These are phyloP conservation scores for Eupsilia transversa DNA, from an alignment of 2,888 invertebrate genomes.

Conservation along the genomic window DNA sequence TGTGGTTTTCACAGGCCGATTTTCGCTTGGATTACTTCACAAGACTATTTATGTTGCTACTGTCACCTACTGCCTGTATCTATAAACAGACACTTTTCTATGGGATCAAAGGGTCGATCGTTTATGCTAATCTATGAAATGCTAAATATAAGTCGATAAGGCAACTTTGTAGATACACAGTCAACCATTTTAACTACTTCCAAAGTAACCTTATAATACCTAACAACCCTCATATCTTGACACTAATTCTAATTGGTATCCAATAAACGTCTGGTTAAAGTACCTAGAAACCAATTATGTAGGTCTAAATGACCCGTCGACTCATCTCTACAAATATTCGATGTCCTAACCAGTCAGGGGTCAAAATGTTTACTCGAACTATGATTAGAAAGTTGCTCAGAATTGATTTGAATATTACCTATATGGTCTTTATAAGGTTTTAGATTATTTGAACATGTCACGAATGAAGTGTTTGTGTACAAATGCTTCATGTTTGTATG, in stretches of 20 bases:
- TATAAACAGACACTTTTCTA: not conserved
- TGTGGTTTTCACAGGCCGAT: not conserved
- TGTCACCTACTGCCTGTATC: not conserved
- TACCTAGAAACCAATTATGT: constrained; percentile 36
- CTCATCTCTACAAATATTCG: constrained; percentile 33
- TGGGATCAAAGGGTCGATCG: not conserved
- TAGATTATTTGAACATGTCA: constrained; percentile 17
- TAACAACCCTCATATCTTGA: constrained; percentile 3
- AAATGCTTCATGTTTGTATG: constrained; percentile 11
- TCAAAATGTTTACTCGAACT: constrained; percentile 41
- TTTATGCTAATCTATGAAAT: not conserved
- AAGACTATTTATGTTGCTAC: not conserved
- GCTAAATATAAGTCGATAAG: constrained; percentile 9
- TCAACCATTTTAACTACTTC: constrained; percentile 9
- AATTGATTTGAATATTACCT: constrained; percentile 60
- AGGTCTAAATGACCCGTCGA: constrained; percentile 27
- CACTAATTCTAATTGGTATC: constrained; percentile 23
- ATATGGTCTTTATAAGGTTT: constrained; percentile 38
- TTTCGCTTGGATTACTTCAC: not conserved
- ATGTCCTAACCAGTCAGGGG: constrained; percentile 50
- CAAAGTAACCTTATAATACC: constrained; percentile 6
- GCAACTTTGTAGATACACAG: constrained; percentile 6
- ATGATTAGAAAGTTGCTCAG: constrained; percentile 59
- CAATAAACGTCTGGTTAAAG: constrained; percentile 14
- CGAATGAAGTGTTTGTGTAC: constrained; percentile 20